Conservation (phyloP, 2,888 invertebrate species). For the Mylabris sibirica region DNA sequence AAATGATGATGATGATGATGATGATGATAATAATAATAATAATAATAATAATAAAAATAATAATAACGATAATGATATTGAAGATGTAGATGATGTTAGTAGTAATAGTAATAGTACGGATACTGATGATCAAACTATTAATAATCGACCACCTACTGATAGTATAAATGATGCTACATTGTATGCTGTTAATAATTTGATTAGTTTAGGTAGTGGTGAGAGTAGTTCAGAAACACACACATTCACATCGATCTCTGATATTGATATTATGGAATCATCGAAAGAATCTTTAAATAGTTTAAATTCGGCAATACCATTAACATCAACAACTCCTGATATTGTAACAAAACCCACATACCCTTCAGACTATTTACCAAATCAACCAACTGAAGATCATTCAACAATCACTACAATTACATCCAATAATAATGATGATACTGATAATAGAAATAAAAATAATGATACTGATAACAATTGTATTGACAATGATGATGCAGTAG, state of each 20-base stretch:
- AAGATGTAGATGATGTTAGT: neutral
- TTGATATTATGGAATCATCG: conserved; percentile 24
- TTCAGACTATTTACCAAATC: conserved; percentile 17
- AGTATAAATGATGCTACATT: conserved; percentile 14
- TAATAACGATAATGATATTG: neutral
- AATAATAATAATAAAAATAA: neutral
- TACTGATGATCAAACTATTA: neutral
- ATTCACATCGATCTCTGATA: conserved; percentile 15
- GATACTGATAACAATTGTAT: no score
- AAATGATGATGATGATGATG: conserved; percentile 2
- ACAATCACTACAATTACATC: neutral
- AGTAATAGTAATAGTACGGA: neutral
- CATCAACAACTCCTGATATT: conserved; percentile 1
- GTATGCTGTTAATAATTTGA: conserved; percentile 24
- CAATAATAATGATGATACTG: no score
- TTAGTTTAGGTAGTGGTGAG: conserved; percentile 17
- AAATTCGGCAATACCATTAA: neutral
- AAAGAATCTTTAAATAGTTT: conserved; percentile 15
- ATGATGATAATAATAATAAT: neutral
- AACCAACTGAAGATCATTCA: conserved; percentile 8
- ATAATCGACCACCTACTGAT: conserved; percentile 3
- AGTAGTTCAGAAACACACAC: conserved; percentile 16
- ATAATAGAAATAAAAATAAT: neutral
- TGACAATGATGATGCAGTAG: neutral
- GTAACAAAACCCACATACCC: neutral